Conservation (phyloP, 2,113 vertebrate genomes). For the Acinonyx jubatus region DNA sequence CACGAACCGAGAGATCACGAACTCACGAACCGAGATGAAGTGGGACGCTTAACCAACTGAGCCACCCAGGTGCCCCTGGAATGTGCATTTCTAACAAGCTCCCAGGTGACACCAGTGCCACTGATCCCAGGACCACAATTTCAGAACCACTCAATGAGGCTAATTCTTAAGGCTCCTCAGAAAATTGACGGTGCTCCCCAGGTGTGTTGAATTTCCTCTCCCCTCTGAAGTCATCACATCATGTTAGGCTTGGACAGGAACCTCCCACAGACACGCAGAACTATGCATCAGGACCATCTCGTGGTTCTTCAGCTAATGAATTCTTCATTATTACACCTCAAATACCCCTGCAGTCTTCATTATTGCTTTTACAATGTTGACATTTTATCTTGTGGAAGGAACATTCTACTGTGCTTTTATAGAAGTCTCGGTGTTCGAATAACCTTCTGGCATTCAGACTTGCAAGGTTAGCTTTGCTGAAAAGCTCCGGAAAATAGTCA, state of each 20-base stretch:
- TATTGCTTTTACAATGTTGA: background rate
- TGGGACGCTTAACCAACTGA: too few relatives aligned
- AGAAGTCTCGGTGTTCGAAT: background rate
- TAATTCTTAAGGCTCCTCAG: too few relatives aligned
- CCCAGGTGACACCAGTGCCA: rapidly evolving
- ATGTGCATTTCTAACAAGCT: background rate
- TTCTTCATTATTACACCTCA: rapidly evolving
- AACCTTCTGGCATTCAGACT: background rate
- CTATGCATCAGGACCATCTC: background rate
- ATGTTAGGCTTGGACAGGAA: background rate
- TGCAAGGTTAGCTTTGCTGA: background rate
- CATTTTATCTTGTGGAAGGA: background rate
- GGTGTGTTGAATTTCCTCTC: background rate
- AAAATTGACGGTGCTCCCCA: too few relatives aligned
- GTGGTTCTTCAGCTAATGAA: background rate
- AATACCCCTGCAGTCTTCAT: background rate
- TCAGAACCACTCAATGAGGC: background rate
- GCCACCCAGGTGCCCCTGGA: too few relatives aligned
- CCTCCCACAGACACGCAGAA: too few relatives aligned
- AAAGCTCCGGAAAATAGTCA: too few relatives aligned
- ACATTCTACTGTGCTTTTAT: background rate
- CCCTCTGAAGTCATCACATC: background rate
- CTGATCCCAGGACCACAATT: too few relatives aligned
- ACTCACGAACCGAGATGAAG: too few relatives aligned
- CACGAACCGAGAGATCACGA: too few relatives aligned